phyloP scores from a whole-genome alignment of 2,888 invertebrate species.

The Drosophila borealis region DNA sequence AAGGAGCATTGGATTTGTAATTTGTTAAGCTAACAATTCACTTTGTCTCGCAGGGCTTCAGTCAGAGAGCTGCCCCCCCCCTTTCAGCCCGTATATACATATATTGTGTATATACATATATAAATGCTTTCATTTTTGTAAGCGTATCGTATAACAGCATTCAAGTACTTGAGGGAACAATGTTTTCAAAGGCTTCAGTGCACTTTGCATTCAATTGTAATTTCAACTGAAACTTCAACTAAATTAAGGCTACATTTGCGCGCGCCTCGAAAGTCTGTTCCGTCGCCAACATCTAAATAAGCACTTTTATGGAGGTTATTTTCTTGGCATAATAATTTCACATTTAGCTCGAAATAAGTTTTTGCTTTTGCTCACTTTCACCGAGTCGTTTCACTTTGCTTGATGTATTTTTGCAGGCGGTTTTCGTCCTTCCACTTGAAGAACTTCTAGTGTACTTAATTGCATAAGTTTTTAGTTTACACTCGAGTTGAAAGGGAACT shows the following conservation, averaged over 20 bases:
- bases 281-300: conserved; percentile 16
- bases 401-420: conserved; percentile 39
- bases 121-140: conserved; percentile 37
- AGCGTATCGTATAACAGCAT: conserved; percentile 51
- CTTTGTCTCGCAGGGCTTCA: conserved; percentile 63
- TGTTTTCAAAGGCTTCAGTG: conserved; percentile 58
- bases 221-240: conserved; percentile 41
- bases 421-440: conserved; percentile 53
- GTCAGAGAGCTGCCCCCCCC: conserved; percentile 16
- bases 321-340: conserved; percentile 49
- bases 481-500: conserved; percentile 39
- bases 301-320: conserved; percentile 19
- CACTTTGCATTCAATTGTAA: conserved; percentile 66
- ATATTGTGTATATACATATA: not conserved
- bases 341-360: conserved; percentile 56
- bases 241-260: conserved; percentile 33
- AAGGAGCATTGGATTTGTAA: conserved; percentile 73
- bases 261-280: conserved; percentile 9
- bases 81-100: not conserved
- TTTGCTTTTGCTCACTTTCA: conserved; percentile 34
- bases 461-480: conserved; percentile 60
- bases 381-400: conserved; percentile 43
- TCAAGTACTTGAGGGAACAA: conserved; percentile 8
- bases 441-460: conserved; percentile 56
- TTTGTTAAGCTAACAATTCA: conserved; percentile 80